These are phyloP conservation scores for Eupithecia exiguata DNA, from an alignment of 2,888 invertebrate species.

Conservation along the genomic window DNA sequence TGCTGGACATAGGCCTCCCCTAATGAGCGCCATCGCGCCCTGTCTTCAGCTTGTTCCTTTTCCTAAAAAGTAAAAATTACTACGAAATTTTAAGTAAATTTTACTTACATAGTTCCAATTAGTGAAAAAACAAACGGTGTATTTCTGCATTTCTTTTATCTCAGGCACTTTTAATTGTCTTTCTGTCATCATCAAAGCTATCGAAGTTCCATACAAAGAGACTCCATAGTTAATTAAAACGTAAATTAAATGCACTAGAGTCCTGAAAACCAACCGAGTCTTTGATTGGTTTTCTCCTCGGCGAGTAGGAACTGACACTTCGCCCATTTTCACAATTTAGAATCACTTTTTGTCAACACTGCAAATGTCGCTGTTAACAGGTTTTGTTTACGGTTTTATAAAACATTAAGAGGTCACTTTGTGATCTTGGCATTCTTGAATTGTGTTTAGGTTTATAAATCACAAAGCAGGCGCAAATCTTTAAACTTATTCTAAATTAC, in stretches of 20 bases:
- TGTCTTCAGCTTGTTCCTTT: too few relatives aligned
- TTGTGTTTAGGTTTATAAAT: neutral
- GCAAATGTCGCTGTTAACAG: neutral
- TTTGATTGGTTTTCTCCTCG: slow-evolving; percentile 6
- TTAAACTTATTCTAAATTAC: neutral
- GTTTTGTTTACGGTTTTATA: neutral
- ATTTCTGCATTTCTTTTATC: slow-evolving; percentile 49
- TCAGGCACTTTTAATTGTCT: slow-evolving; percentile 43
- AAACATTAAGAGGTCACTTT: neutral
- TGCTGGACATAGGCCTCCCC: too few relatives aligned
- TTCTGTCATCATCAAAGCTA: slow-evolving; percentile 32
- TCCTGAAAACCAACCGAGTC: slow-evolving; percentile 31
- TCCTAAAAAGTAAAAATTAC: too few relatives aligned
- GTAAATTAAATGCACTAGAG: slow-evolving; percentile 34
- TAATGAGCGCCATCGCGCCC: too few relatives aligned
- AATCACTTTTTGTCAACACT: neutral
- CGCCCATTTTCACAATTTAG: slow-evolving; percentile 45
- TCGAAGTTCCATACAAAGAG: slow-evolving; percentile 30
- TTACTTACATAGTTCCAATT: slow-evolving; percentile 62
- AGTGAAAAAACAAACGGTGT: slow-evolving; percentile 55
- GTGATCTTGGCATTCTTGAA: neutral
- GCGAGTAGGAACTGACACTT: slow-evolving; percentile 39
- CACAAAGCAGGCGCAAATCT: neutral
- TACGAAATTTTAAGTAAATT: neutral
- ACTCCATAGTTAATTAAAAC: slow-evolving; percentile 33